Base-by-base conservation (phyloP, 2,797 vertebrate species). In the Argya squamiceps region DNA sequence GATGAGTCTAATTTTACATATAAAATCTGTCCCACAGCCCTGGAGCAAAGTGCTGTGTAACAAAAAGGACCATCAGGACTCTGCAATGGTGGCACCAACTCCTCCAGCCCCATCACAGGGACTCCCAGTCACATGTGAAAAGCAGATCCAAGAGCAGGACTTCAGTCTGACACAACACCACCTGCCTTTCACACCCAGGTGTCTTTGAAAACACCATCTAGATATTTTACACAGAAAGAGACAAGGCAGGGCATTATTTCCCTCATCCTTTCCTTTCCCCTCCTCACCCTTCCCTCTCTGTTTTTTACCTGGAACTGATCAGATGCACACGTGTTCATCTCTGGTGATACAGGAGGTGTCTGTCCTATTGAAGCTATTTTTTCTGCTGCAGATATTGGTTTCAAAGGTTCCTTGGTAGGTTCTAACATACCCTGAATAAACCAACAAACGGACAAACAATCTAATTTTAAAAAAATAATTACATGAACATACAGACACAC, bases 401-500 rank as follows among this genome's bases (percentile, higher is more conserved):
- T 98, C 94, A 98, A 89, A 93, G 98, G 98, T 96, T 99, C 99
- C 99, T 99, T 99, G 96, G 98, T 99, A 94, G 99, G 98, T 92
- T 99, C 99, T 96, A 99, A 98, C 98, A 99, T 98, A 97, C 99
- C 99, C 99, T 99, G 96, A 95, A 93, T 17, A 80, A 67, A 67
- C 4, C 92, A 89, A 91, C 5, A 86, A 68, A 73, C 6, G 34
- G 70, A 44, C 9, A 41, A 41, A 50, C 7, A 50, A 63, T 27
- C 34, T 71, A 27, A 32, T 78, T 63, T 5, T 22, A 3, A 46
- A 15, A 37, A 62, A 49, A 14, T 4, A 56, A 10, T 12, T 10
- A 74, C 20, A 29, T 3, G 4, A 15, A 8, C 26, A n/a, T 8
- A 53, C 27, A 78, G 9, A 44, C 24, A 86, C 20, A 58, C 1